phyloP scores from a whole-genome alignment of 2,797 vertebrate genomes.

The Sebastes aleutianus region DNA sequence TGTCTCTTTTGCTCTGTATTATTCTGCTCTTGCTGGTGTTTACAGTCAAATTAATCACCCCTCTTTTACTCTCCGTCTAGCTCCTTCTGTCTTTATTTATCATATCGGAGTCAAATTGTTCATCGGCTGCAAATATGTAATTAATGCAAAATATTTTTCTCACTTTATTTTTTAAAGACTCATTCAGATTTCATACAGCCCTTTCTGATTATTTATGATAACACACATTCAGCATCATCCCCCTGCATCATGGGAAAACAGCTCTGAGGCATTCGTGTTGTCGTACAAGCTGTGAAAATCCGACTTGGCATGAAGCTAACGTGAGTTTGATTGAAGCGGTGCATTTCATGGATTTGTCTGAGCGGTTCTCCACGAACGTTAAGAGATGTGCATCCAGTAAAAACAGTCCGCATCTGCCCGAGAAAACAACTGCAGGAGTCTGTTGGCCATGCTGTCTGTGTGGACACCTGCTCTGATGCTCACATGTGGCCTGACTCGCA shows the following conservation, averaged over 20 bases:
- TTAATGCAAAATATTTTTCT: slow-evolving; percentile 21
- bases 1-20: neutral
- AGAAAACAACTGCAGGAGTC: slow-evolving; percentile 51
- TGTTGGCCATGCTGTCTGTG: neutral
- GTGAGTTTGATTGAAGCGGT: slow-evolving; percentile 41
- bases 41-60: neutral
- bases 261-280: slow-evolving; percentile 33
- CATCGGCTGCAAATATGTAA: neutral
- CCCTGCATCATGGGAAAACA: slow-evolving; percentile 14
- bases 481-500: slow-evolving; percentile 16
- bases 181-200: slow-evolving; percentile 9
- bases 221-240: neutral
- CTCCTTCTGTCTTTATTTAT: neutral
- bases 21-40: neutral
- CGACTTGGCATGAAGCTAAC: slow-evolving; percentile 15
- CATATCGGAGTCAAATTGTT: neutral
- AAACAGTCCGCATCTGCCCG: slow-evolving; percentile 52
- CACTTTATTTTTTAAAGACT: slow-evolving; percentile 7
- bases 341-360: slow-evolving; percentile 43
- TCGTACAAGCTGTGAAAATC: slow-evolving; percentile 54
- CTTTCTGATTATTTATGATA: neutral
- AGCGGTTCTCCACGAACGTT: slow-evolving; percentile 34
- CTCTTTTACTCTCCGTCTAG: neutral
- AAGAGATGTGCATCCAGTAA: slow-evolving; percentile 53
- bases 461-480: slow-evolving; percentile 45